Conservation (phyloP, 2,888 invertebrate genomes). For the Netelia inedita region DNA sequence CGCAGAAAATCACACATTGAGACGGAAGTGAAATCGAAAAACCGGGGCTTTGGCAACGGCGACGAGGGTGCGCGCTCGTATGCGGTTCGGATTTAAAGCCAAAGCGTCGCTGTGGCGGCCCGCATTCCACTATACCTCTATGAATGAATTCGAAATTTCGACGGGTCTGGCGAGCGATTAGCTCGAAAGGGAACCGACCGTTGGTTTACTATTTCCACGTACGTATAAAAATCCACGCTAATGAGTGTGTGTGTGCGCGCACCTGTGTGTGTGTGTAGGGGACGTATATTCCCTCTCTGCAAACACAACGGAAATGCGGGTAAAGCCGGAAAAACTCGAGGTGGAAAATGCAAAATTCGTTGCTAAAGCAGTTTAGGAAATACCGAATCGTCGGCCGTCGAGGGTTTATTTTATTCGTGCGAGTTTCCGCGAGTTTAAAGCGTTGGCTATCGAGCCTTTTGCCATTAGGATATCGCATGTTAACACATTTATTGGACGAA, state of each 20-base stretch:
- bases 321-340: neutral
- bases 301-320: slow-evolving; percentile 1
- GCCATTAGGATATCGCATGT: slow-evolving; percentile 22
- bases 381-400: neutral
- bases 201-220: neutral
- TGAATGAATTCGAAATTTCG: neutral
- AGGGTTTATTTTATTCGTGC: slow-evolving; percentile 14
- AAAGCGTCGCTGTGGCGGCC: neutral
- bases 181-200: neutral
- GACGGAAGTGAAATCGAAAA: slow-evolving; percentile 66
- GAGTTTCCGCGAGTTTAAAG: slow-evolving; percentile 4
- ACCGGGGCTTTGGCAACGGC: slow-evolving; percentile 8
- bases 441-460: slow-evolving; percentile 17
- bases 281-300: neutral
- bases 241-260: neutral
- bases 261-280: no score
- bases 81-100: slow-evolving; percentile 2
- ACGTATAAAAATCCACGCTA: neutral
- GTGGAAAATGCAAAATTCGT: slow-evolving; percentile 38
- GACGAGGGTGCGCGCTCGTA: neutral
- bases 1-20: slow-evolving; percentile 57
- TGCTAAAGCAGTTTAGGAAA: slow-evolving; percentile 26
- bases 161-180: neutral
- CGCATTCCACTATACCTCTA: neutral
- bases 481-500: slow-evolving; percentile 10